A percentile compares a stretch with the other conserved stretches of the same genome.
phyloP scores from a whole-genome alignment of 2,888 invertebrate species.

The Plemyria rubiginata region DNA sequence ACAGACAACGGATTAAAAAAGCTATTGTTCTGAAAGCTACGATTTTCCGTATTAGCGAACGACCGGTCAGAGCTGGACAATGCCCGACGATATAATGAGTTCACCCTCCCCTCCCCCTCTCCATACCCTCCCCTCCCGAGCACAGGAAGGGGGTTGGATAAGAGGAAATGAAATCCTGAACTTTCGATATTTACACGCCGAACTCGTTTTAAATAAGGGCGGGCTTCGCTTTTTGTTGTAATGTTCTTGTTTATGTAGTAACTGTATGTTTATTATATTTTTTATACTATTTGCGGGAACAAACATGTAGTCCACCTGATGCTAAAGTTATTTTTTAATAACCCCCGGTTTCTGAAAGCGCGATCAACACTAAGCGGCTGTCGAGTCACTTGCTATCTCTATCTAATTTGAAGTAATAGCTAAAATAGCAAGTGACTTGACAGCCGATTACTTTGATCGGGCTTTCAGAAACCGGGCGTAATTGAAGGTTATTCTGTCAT shows the following conservation, averaged over 20 bases:
- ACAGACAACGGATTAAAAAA: slow-evolving; percentile 28
- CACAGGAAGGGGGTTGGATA: slow-evolving; percentile 30
- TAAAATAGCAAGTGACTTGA: too few relatives aligned
- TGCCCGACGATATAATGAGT: slow-evolving; percentile 50
- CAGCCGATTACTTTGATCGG: too few relatives aligned
- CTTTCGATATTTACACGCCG: slow-evolving; percentile 61
- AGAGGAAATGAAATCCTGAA: slow-evolving; percentile 64
- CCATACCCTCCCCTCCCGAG: slow-evolving; percentile 17
- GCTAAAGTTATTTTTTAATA: too few relatives aligned
- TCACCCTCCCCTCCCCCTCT: slow-evolving; percentile 29
- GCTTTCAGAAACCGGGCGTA: too few relatives aligned
- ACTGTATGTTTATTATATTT: neutral
- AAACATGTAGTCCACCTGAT: neutral
- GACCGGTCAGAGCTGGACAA: slow-evolving; percentile 37
- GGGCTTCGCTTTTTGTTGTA: slow-evolving; percentile 48
- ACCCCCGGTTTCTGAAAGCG: too few relatives aligned
- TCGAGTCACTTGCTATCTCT: too few relatives aligned
- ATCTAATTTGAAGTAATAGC: too few relatives aligned
- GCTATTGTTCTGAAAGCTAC: slow-evolving; percentile 31
- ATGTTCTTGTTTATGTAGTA: slow-evolving; percentile 27
- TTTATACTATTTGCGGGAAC: neutral
- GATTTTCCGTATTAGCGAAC: slow-evolving; percentile 31
- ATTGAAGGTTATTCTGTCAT: too few relatives aligned
- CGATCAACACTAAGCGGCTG: too few relatives aligned
- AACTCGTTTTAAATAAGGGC: slow-evolving; percentile 49